Conservation (phyloP, 2,113 vertebrate genomes). For the Amblyornis subalaris region DNA sequence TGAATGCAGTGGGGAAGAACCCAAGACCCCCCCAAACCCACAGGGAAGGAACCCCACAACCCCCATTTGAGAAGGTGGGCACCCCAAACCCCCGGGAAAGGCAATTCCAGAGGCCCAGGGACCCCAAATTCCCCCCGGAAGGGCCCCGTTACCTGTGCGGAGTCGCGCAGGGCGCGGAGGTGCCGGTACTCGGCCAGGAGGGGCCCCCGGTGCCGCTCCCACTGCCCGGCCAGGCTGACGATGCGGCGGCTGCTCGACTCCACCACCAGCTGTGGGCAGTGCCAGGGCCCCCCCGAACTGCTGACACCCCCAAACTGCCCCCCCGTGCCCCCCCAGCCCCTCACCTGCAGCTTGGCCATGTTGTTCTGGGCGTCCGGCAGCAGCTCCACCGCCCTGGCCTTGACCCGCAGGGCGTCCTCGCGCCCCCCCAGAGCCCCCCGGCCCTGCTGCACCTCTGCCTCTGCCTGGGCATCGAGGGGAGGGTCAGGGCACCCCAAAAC, state of each 20-base stretch:
- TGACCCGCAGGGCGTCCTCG: too few species aligned
- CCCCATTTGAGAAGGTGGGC: background rate
- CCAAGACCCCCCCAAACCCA: background rate
- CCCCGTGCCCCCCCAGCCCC: too few species aligned
- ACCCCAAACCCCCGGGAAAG: background rate
- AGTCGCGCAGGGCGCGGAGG: slow-evolving; percentile 82
- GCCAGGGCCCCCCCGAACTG: background rate
- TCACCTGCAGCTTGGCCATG: too few species aligned
- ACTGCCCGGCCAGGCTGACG: slow-evolving; percentile 82
- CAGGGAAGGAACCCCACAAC: background rate
- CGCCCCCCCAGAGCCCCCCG: background rate
- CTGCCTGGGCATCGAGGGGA: background rate
- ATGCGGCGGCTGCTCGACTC: slow-evolving; percentile 83
- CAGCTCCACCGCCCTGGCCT: too few species aligned
- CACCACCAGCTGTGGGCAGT: slow-evolving; percentile 72
- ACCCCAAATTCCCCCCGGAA: background rate
- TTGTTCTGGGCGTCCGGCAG: too few species aligned
- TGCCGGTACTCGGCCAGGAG: slow-evolving; percentile 82
- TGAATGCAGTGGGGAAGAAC: background rate
- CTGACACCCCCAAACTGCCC: background rate
- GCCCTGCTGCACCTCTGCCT: background rate
- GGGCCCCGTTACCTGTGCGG: slow-evolving; percentile 72
- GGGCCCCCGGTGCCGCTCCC: slow-evolving; percentile 88
- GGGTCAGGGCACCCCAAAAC: background rate
- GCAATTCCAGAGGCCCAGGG: background rate